Evolutionary conservation across 2,797 vertebrate genomes (phyloP), one percentile per base, ranked within the genome.

Genomic region (Characodon lateralis): DNA sequence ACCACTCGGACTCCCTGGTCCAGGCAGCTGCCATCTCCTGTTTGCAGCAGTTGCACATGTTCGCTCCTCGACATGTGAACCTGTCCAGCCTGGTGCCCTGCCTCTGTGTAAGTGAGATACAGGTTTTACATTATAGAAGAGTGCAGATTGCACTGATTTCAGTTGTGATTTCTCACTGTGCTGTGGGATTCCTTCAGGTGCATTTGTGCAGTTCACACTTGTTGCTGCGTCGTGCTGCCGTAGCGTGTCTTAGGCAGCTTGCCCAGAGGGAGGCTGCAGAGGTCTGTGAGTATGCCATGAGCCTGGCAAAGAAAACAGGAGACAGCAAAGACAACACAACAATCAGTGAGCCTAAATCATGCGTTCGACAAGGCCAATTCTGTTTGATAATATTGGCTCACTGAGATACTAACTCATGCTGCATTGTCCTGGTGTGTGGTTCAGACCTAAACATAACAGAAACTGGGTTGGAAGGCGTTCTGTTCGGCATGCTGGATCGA

Each of bases 11-110:
- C 85, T 99, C 98, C 0, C 96, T 99, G 0, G 98, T 99, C 72
- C 98, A 99, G 91, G 98, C 98, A 39, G 98, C 98, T 28, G 98
- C 98, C 83, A 99, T 99, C 91, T 99, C 98, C 41, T 99, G 98
- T 89, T 96, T 99, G 87, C 98, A 99, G 93, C 98, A 99, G 88
- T 96, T 99, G 80, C 98, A 99, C 88, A 99, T 99, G 98, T 99
- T 99, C 74, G 98, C 98, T 46, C 98, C 98, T 5, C 96, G 98
- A 0, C 98, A 99, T 0, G 98, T 99, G 92, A 99, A 99, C 93
- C 93, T 99, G 1, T 98, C 98, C 87, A 98, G 98, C 91, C 95
- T 99, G 78, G 98, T 99, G 92, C 98, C 98, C 66, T 98, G 97
- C 84, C 97, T 99, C 81, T 99, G 98, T 86, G 98, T 99, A 95